Evolutionary conservation across 2,888 invertebrate genomes (phyloP).

Genomic region (Megastigmus dorsalis): DNA sequence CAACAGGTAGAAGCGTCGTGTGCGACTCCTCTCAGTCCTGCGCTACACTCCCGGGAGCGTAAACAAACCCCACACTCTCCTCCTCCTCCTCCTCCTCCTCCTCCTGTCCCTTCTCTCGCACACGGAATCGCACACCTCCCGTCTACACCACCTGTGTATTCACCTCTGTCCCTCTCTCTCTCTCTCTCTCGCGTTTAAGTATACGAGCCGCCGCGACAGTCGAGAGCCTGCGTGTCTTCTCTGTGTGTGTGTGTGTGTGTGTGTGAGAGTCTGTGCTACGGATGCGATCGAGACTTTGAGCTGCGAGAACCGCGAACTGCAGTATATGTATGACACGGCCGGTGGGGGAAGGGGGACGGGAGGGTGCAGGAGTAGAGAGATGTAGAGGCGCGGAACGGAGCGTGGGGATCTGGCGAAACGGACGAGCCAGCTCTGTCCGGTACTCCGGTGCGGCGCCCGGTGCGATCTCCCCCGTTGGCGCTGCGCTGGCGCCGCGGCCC

Average conservation of each 20-base stretch:
- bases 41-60: conserved; percentile 12
- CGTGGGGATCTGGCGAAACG: conserved; percentile 22
- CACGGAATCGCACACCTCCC: not conserved
- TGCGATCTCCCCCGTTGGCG: no score
- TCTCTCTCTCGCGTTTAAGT: no score
- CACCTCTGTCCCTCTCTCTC: no score
- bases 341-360: not conserved
- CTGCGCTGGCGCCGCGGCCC: no score
- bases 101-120: not conserved
- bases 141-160: not conserved
- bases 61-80: conserved; percentile 18
- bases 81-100: not conserved
- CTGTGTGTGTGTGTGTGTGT: no score
- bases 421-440: conserved; percentile 70
- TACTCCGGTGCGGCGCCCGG: conserved; percentile 68
- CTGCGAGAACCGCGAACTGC: no score
- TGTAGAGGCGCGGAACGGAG: not conserved
- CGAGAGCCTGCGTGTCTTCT: no score
- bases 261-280: no score
- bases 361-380: not conserved
- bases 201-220: no score
- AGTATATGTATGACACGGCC: no score
- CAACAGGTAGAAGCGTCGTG: conserved; percentile 32
- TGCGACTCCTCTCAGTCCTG: no score
- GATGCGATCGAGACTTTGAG: no score